phyloP scores from a whole-genome alignment of 2,888 invertebrate genomes.

The Stictocephala bisonia region DNA sequence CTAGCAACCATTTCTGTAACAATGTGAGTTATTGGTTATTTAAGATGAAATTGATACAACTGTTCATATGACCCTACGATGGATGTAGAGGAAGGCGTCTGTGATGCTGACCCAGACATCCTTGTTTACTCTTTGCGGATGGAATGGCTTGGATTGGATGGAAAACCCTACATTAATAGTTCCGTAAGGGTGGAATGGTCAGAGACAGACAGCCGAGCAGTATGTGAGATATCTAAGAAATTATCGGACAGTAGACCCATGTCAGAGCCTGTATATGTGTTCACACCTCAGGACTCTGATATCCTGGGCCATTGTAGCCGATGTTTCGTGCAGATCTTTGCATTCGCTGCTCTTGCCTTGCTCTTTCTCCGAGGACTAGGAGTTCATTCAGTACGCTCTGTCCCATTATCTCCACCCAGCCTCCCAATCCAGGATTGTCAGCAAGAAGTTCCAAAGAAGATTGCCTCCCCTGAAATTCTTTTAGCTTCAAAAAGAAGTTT shows the following conservation, averaged over 20 bases:
- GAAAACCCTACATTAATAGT: conserved; percentile 51
- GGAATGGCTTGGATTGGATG: conserved; percentile 55
- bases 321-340: conserved; percentile 33
- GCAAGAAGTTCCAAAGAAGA: not conserved
- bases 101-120: conserved; percentile 19
- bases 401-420: not conserved
- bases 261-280: no score
- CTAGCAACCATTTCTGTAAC: no score
- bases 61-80: no score
- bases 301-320: conserved; percentile 26
- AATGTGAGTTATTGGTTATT: no score
- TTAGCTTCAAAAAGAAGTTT: not conserved
- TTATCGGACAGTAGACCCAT: not conserved
- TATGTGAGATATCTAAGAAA: conserved; percentile 47
- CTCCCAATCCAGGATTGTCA: not conserved
- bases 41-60: no score
- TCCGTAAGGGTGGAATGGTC: conserved; percentile 51
- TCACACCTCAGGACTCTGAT: not conserved
- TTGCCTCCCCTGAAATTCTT: not conserved
- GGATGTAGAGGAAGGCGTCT: conserved; percentile 25
- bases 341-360: conserved; percentile 25
- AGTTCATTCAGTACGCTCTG: conserved; percentile 15
- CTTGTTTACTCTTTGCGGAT: conserved; percentile 49
- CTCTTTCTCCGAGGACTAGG: conserved; percentile 36
- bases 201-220: conserved; percentile 50